Evolutionary conservation across 2,888 invertebrate species (phyloP).

Genomic region (Xanthorhoe designata): DNA sequence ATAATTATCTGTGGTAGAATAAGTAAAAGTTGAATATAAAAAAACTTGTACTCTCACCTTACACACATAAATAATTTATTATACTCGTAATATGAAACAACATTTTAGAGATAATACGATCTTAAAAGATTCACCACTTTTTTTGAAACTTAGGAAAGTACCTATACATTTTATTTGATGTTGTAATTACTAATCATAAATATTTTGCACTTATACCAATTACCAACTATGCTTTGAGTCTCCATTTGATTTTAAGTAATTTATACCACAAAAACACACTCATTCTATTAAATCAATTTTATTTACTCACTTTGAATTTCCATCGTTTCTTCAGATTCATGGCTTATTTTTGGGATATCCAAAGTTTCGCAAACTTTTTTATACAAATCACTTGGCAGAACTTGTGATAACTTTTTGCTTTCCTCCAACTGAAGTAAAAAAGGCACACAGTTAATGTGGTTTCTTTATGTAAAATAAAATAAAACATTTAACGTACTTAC

Average conservation of each 20-base stretch:
- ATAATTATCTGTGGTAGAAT: too few species aligned
- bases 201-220: background rate
- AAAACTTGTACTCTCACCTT: too few species aligned
- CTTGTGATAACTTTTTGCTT: constrained; percentile 63
- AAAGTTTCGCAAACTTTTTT: constrained; percentile 70
- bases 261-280: background rate
- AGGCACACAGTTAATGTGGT: background rate
- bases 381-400: constrained; percentile 69
- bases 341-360: constrained; percentile 54
- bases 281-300: background rate
- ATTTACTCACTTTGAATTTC: constrained; percentile 50
- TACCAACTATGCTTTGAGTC: too few species aligned
- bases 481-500: constrained; percentile 24
- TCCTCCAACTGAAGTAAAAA: constrained; percentile 55
- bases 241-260: too few species aligned
- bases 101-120: too few species aligned
- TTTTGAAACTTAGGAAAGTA: too few species aligned
- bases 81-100: too few species aligned
- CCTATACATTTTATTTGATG: too few species aligned
- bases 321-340: constrained; percentile 18
- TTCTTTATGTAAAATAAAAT: background rate
- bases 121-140: too few species aligned
- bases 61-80: too few species aligned
- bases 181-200: background rate
- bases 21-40: too few species aligned